Base-by-base conservation (phyloP, 2,888 invertebrate species). In the Harpalus rufipes region DNA sequence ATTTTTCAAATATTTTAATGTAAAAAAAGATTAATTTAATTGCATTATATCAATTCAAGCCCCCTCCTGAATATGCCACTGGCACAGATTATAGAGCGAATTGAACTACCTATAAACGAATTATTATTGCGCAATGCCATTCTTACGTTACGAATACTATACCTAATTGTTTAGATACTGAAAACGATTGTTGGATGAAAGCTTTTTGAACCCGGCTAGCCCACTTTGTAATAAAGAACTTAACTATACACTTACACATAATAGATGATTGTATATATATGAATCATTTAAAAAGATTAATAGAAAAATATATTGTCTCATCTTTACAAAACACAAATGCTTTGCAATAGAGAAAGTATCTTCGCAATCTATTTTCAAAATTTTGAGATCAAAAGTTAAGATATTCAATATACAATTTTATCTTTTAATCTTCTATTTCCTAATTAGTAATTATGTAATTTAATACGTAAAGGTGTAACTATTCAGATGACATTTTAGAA, bases 381-480 rank as follows among this genome's bases (percentile, higher is more conserved):
- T 12, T 21, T 25, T 21, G 61, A 63, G 63, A 63, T 63, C 63
- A 63, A 68, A 68, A 68, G 68, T 68, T 63, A 63, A 63, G 10
- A 25, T 63, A 63, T 63, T 25, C 12, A 39, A 68, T 39, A 44
- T 44, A 16, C 12, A 39, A 68, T 39, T 72, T 44, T 41, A 72
- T 72, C 72, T 18, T 10, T 16, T 12, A 74, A 44, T 74, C 41
- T 18, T 2, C 16, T 12, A 74, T 74, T 74, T 51, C 44, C 72
- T 44, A 74, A 74, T 74, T 44, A 74, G 44, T 7, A 74, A 44
- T 68, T 68, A 68, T 39, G 16, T 68, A 68, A 68, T 41, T 39
- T 25, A 39, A 7, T 44, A 74, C 41, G 10, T 44, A 44, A 18
- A 44, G 72, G 44, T 74, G 44, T 74, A 63, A 21, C 18, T 12